Evolutionary conservation across 2,113 vertebrate genomes (phyloP), one percentile per base, ranked within the genome.

Genomic region (Cottus gobio): DNA sequence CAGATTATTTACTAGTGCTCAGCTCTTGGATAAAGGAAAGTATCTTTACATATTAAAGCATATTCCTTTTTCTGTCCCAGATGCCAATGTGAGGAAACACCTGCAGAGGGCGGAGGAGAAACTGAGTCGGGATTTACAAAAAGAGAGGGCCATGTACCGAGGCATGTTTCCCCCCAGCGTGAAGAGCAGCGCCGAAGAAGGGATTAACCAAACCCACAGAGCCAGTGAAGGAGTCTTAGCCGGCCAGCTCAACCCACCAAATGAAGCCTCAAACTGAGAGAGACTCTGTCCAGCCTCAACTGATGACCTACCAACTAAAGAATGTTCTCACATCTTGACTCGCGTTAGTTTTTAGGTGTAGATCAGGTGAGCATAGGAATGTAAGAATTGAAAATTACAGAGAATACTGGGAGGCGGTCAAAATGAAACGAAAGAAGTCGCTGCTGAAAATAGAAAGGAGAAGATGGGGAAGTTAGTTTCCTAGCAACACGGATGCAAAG

Each of bases 61-160:
- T 28, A 10, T 50, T 30, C 0, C 13, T 71, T 31, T 39, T 71
- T 83, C 54, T 85, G 18, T 84, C 20, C 8, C 87, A 98, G 97
- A 98, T 77, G 83, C 93, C 46, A 96, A 93, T 1, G 95, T 98
- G 77, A 96, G 85, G 85, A 93, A 90, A 75, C 95, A 97, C 80
- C 92, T 97, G 24, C 96, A 96, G 89, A 91, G 93, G 75, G 95
- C 95, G 3, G 95, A 97, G 54, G 93, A 95, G 18, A 95, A 94
- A 80, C 94, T 97, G 58, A 95, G 76, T 62, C 92, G 76, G 56
- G 96, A 96, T 84, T 93, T 95, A 12, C 94, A 93, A 76, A 95
- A 93, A 72, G 96, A 97, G 86, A 96, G 95, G 79, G 95, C 95
- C 48, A 92, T 96, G 79, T 98, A 97, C 80, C 89, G 93, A 85